Base-by-base conservation (phyloP, 2,888 invertebrate genomes). In the Chrysolina oricalcia region DNA sequence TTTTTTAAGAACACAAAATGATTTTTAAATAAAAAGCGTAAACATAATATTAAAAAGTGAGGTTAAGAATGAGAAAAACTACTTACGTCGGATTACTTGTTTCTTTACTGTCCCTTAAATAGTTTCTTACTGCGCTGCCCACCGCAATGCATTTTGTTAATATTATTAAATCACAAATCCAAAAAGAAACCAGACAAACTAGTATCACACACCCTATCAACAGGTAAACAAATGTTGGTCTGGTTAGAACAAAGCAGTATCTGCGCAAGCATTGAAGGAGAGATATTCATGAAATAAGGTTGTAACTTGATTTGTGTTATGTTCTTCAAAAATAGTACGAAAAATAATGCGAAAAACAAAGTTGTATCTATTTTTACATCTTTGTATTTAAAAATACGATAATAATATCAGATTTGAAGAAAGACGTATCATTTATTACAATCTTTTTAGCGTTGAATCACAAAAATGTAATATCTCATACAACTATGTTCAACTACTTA, bases 351-450 rank as follows among this genome's bases (percentile, higher is more conserved):
- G 35, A 64, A 64, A 15, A 64, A 64, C 17, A 64, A 64, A 64
- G 64, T 64, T 64, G 64, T 64, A 64, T 64, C 35, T 64, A 64
- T 64, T 64, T 64, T 64, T 13, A 64, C 64, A 64, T 64, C 64
- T 64, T 50, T 50, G 50, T 50, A n/a, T 50, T 17, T 17, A 50
- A 50, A 50, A 10, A 50, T 50, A n/a, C 50, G 50, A 50, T 50
- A 50, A 50, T 50, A 50, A 50, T 50, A 50, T 50, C 50, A 50
- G 64, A 64, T 64, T 64, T 64, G 35, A 64, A 35, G 64, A 40
- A 64, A 64, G 35, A 64, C 41, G 64, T 64, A 64, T 64, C n/a
- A 64, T 64, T 64, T 64, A 64, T 64, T 64, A 64, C 64, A 64
- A 19, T 64, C 13, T 64, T 64, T 64, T 64, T 41, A 64, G 15